Evolutionary conservation across 2,797 vertebrate species (phyloP), one percentile per base, ranked within the genome.

Genomic region (Dryobates pubescens): DNA sequence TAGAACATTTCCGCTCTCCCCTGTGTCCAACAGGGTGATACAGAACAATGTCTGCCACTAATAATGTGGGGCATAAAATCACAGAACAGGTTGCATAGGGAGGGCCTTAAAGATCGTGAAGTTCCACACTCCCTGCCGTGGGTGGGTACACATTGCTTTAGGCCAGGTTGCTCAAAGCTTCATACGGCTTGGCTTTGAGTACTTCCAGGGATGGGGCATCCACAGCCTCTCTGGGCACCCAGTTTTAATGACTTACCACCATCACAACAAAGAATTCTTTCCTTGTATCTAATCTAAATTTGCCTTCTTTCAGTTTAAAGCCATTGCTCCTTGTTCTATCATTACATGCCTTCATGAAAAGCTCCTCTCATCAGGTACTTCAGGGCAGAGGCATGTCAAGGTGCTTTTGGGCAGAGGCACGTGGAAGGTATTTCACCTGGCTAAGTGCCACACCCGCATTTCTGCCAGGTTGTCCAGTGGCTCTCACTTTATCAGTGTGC

Each of bases 401-500:
- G 24, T 62, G 10, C 0, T 0, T 71, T 82, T 18, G 43, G 53
- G 45, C 47, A 73, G 64, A 34, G 30, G 24, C 22, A 62, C 3
- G 4, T 74, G 5, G 3, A 17, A 9, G 32, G 8, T 38, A 26
- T 43, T 85, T 23, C 36, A 17, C 5, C 3, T 3, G 47, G n/a
- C 59, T 53, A 10, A 32, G 6, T 70, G 65, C 62, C 73, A 7
- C 27, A 45, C 58, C 47, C 30, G 36, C 24, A 12, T 29, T 88
- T n/a, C 61, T 69, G 41, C 47, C 54, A 10, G 47, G 51, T 36
- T 78, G 73, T 14, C 45, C 13, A 2, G 6, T 17, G 38, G 34
- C 24, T 56, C 49, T 57, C 32, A 3, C 14, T 45, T 27, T 6
- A 13, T 16, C 7, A 0, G 0, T n/a, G 22, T 68, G 18, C 14